Evolutionary conservation across 2,113 vertebrate genomes (phyloP).

Genomic region (Raja brachyura): DNA sequence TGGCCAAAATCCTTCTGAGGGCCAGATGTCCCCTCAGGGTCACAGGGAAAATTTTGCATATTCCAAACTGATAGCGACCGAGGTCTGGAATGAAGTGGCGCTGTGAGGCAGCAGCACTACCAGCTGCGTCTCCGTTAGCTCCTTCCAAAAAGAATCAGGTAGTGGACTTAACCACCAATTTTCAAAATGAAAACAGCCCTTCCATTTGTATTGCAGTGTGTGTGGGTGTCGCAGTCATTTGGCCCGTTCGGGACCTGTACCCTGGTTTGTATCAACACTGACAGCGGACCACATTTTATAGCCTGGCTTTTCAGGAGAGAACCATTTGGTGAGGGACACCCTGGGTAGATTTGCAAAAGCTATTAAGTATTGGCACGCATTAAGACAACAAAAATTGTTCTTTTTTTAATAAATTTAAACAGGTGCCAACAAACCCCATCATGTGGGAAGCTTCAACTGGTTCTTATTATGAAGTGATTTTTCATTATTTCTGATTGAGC

Average conservation of each 20-base stretch:
- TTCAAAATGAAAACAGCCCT: background rate
- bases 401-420: background rate
- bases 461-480: background rate
- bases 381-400: too few species aligned
- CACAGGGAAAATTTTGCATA: too few species aligned
- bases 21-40: background rate
- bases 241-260: background rate
- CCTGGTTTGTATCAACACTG: background rate
- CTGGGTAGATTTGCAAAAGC: background rate
- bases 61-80: too few species aligned
- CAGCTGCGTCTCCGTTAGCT: too few species aligned
- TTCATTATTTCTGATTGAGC: background rate
- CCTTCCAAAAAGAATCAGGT: too few species aligned
- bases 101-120: too few species aligned
- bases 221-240: background rate
- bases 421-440: background rate
- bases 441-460: background rate
- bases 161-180: too few species aligned
- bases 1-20: background rate
- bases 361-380: background rate
- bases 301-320: background rate
- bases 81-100: too few species aligned
- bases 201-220: background rate
- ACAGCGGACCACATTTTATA: background rate
- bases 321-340: background rate